A percentile compares a stretch with the other conserved stretches of the same genome.
Evolutionary conservation across 2,888 invertebrate genomes (phyloP).

Genomic region (Cataglyphis livida): DNA sequence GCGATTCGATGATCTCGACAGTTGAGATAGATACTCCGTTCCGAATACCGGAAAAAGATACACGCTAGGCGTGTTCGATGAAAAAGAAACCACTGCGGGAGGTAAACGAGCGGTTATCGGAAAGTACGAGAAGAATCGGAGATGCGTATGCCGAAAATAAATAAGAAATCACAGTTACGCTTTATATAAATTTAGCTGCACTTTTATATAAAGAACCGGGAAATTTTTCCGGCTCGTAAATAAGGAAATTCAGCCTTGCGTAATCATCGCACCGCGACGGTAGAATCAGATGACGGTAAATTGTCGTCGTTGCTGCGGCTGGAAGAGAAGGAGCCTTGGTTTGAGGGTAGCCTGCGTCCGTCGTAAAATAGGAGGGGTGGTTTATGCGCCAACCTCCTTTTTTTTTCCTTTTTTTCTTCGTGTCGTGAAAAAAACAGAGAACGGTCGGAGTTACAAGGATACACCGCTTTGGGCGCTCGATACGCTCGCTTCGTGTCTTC

Average conservation of each 20-base stretch:
- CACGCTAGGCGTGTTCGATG: background rate
- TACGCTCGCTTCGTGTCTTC: slow-evolving; percentile 21
- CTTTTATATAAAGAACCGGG: background rate
- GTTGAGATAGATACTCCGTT: slow-evolving; percentile 65
- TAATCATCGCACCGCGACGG: slow-evolving; percentile 17
- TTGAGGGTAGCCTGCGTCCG: slow-evolving; percentile 30
- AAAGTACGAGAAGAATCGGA: background rate
- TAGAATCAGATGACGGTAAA: slow-evolving; percentile 82
- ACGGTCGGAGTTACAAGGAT: slow-evolving; percentile 16
- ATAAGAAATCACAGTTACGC: slow-evolving; percentile 57
- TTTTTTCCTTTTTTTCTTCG: background rate
- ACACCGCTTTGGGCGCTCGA: slow-evolving; percentile 2
- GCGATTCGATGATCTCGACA: slow-evolving; percentile 62
- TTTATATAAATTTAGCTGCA: slow-evolving; percentile 3
- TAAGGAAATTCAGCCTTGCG: slow-evolving; percentile 68
- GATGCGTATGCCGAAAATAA: slow-evolving; percentile 39
- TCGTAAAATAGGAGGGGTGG: slow-evolving; percentile 37
- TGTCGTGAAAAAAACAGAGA: slow-evolving; percentile 18
- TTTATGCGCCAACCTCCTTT: slow-evolving; percentile 12
- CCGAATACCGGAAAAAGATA: slow-evolving; percentile 56
- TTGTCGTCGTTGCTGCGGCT: slow-evolving; percentile 68
- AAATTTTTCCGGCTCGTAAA: slow-evolving; percentile 73
- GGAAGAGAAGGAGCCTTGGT: slow-evolving; percentile 37
- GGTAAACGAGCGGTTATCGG: background rate
- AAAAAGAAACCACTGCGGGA: slow-evolving; percentile 2